Evolutionary conservation across 2,888 invertebrate species (phyloP), one percentile per base, ranked within the genome.

Genomic region (Leptarthrus brevirostris): DNA sequence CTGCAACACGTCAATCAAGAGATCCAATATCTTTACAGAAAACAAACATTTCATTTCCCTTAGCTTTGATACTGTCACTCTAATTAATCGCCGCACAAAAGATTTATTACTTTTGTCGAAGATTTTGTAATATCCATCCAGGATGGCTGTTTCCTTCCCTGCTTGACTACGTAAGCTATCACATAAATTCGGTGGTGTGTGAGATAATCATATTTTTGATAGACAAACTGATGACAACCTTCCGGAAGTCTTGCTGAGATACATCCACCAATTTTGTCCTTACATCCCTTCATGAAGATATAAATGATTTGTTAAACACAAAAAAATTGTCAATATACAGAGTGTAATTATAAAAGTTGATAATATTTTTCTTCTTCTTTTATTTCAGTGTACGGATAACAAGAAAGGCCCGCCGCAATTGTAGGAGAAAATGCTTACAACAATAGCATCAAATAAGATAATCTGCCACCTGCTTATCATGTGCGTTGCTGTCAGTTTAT

Each of bases 401-500:
- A 30, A 52, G 14, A 34, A 18, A 56, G 0, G n/a, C n/a, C n/a
- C n/a, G n/a, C 26, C 18, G 10, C 58, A 61, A 12, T 18, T n/a
- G 18, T 36, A 34, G 5, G 20, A 69, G 52, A 52, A 52, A 24
- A 69, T 52, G 69, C 24, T 66, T 14, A 22, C 47, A 10, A 47
- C 64, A 24, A 24, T 16, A 26, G 16, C 64, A 47, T 24, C 64
- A 24, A 40, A 66, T 22, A 74, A 20, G 56, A 72, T 74, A 14
- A 44, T 72, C 8, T 69, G 54, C 53, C 75, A 75, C 36, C 52
- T 77, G 3, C 54, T 77, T 18, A 71, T 78, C 26, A 52, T 76
- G 66, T 64, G 72, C 14, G 52, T 76, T 34, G 61, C 74, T 36
- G 53, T 76, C 18, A 61, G 70, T 18, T 18, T 76, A 34, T 76